Conservation (phyloP, 37 sponge, comb jelly and placozoan genomes). For the Cliona cf. orientalis region DNA sequence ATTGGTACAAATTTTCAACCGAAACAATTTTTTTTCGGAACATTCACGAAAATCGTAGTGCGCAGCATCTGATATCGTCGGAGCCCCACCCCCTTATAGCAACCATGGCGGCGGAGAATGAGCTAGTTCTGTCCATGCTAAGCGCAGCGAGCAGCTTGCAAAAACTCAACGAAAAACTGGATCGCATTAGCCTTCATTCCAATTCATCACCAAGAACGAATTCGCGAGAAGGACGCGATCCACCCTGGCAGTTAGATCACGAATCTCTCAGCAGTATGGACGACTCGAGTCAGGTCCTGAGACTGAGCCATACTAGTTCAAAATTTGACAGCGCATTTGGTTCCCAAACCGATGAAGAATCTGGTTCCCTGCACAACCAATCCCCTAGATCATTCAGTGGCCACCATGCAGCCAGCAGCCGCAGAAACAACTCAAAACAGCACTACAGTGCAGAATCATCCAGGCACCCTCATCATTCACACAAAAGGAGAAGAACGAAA, state of each 20-base stretch:
- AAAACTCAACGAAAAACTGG: constrained; percentile 1
- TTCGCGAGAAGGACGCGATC: no score
- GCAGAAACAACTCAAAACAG: not conserved
- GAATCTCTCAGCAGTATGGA: not conserved
- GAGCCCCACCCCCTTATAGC: constrained; percentile 48
- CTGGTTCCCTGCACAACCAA: not conserved
- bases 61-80: not conserved
- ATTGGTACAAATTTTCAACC: no score
- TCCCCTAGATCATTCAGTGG: not conserved
- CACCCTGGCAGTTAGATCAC: not conserved
- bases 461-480: not conserved
- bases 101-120: not conserved
- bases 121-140: constrained; percentile 15
- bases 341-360: constrained; percentile 29
- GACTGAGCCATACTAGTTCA: constrained; percentile 12
- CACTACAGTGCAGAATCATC: not conserved
- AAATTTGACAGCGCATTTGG: constrained; percentile 41
- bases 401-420: not conserved
- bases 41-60: no score
- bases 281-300: not conserved
- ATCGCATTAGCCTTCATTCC: constrained; percentile 12
- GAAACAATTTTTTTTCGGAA: no score
- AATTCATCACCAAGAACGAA: not conserved
- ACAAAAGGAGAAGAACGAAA: not conserved
- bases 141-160: constrained; percentile 31